These are phyloP conservation scores for Chrysina gloriosa DNA, from an alignment of 2,888 invertebrate species.

Conservation along the genomic window DNA sequence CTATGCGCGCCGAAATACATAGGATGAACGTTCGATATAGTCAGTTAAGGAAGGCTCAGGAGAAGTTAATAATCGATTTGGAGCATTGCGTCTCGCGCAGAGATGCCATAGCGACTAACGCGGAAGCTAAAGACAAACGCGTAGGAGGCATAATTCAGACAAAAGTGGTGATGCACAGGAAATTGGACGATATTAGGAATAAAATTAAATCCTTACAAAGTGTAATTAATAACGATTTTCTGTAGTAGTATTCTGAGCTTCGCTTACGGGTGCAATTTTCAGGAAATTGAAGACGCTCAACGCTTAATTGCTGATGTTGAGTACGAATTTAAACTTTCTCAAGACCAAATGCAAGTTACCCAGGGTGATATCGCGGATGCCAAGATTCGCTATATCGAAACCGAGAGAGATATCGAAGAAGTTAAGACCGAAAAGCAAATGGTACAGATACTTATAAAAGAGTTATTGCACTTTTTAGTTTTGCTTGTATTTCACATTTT, in stretches of 20 bases:
- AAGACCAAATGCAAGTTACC: slow-evolving; percentile 47
- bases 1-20: slow-evolving; percentile 85
- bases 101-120: slow-evolving; percentile 72
- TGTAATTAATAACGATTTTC: slow-evolving; percentile 57
- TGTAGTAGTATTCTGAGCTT: slow-evolving; percentile 47
- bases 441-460: too few species aligned
- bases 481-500: too few species aligned
- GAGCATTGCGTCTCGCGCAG: slow-evolving; percentile 74
- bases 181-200: slow-evolving; percentile 70
- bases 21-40: slow-evolving; percentile 78
- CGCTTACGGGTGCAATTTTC: slow-evolving; percentile 1
- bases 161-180: slow-evolving; percentile 68
- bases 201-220: slow-evolving; percentile 69
- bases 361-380: slow-evolving; percentile 22
- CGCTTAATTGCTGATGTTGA: slow-evolving; percentile 14
- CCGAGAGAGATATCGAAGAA: slow-evolving; percentile 51
- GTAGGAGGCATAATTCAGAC: slow-evolving; percentile 63
- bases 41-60: slow-evolving; percentile 70
- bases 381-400: not conserved
- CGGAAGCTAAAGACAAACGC: slow-evolving; percentile 69
- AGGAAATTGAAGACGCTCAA: slow-evolving; percentile 43
- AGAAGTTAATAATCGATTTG: slow-evolving; percentile 72
- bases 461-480: too few species aligned
- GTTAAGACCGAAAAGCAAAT: slow-evolving; percentile 63
- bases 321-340: slow-evolving; percentile 42